Evolutionary conservation across 2,888 invertebrate species (phyloP).

Genomic region (Hoplodrina ambigua): DNA sequence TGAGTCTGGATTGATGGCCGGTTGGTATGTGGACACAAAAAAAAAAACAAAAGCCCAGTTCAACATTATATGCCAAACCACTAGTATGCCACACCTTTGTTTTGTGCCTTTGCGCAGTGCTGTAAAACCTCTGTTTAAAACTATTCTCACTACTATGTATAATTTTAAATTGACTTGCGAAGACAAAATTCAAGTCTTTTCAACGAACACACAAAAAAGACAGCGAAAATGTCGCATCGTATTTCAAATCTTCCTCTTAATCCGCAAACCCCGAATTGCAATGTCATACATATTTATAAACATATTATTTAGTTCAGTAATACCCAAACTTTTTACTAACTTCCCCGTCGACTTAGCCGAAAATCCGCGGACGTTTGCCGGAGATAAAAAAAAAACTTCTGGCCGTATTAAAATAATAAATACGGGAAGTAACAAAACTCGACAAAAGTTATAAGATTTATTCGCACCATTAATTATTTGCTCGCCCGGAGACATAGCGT

Average conservation of each 20-base stretch:
- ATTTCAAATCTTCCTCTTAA: constrained; percentile 11
- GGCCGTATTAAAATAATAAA: constrained; percentile 75
- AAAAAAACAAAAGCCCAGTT: too few relatives aligned
- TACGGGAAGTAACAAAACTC: constrained; percentile 77
- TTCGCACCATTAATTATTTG: constrained; percentile 81
- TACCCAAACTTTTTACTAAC: constrained; percentile 38
- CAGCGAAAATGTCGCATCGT: not conserved
- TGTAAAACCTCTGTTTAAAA: too few relatives aligned
- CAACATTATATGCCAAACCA: too few relatives aligned
- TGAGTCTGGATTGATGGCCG: too few relatives aligned
- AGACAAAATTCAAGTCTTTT: not conserved
- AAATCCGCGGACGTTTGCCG: constrained; percentile 47
- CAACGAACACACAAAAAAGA: not conserved
- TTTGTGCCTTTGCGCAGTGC: too few relatives aligned
- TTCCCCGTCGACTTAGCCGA: constrained; percentile 37
- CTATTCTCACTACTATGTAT: too few relatives aligned
- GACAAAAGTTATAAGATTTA: constrained; percentile 82
- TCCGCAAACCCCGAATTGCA: constrained; percentile 15
- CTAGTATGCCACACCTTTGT: too few relatives aligned
- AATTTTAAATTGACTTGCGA: not conserved
- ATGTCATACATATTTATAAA: constrained; percentile 50
- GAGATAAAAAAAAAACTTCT: constrained; percentile 64
- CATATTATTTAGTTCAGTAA: constrained; percentile 30
- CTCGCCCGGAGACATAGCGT: constrained; percentile 77
- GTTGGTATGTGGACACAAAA: too few relatives aligned